A percentile compares a stretch with the other conserved stretches of the same genome.
These are phyloP conservation scores for Globicephala melas DNA, from an alignment of 2,113 vertebrate genomes.

Conservation along the genomic window DNA sequence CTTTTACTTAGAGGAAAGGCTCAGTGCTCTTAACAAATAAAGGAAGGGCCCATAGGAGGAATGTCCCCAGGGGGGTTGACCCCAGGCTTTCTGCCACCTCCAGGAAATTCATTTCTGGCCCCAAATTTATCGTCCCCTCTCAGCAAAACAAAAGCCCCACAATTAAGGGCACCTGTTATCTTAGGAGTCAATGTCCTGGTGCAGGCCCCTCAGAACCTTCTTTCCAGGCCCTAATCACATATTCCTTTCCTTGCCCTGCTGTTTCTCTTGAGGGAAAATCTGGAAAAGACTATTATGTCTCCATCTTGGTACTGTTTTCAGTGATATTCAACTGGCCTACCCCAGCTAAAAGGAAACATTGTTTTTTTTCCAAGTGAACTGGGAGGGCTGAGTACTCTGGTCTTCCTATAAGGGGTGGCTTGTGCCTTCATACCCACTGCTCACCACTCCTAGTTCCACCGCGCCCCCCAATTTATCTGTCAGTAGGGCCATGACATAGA, in stretches of 20 bases:
- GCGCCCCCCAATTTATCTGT: neutral
- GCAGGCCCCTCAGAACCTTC: neutral
- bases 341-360: neutral
- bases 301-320: neutral
- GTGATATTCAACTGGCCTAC: neutral
- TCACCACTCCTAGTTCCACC: too few relatives aligned
- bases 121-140: neutral
- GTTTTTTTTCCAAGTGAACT: neutral
- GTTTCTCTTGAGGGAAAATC: too few relatives aligned
- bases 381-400: fast-evolving
- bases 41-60: neutral
- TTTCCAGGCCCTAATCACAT: neutral
- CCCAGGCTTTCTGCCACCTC: neutral
- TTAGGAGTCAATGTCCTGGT: neutral
- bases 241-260: fast-evolving
- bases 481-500: neutral
- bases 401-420: too few relatives aligned
- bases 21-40: neutral
- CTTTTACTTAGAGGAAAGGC: constrained; percentile 32
- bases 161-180: neutral
- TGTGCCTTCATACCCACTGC: neutral
- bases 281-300: neutral
- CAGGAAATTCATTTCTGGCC: neutral
- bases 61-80: neutral
- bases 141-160: neutral